Evolutionary conservation across 2,888 invertebrate species (phyloP).

Genomic region (Philaethria dido): DNA sequence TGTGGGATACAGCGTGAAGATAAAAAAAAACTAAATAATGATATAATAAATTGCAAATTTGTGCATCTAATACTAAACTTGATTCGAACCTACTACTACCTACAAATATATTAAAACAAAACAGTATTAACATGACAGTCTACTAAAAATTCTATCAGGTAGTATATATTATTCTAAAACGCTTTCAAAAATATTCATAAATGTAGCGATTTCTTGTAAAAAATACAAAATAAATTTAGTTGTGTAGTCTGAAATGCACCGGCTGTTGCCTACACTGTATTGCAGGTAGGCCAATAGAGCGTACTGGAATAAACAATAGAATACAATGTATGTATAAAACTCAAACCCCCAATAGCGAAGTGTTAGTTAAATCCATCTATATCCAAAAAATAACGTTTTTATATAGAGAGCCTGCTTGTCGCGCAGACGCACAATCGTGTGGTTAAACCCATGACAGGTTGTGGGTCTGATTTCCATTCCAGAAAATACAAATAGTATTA

Average conservation of each 20-base stretch:
- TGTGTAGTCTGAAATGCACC: constrained; percentile 18
- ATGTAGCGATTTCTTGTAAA: constrained; percentile 23
- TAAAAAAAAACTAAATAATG: too few relatives aligned
- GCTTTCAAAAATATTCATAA: constrained; percentile 9
- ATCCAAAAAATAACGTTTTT: not conserved
- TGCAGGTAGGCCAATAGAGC: not conserved
- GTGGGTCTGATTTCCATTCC: too few relatives aligned
- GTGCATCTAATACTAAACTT: not conserved
- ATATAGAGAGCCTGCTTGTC: too few relatives aligned
- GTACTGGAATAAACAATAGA: not conserved
- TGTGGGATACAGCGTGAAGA: not conserved
- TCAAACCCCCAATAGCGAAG: constrained; percentile 8
- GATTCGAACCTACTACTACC: not conserved
- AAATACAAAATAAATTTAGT: constrained; percentile 18
- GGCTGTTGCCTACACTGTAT: constrained; percentile 5
- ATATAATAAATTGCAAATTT: too few relatives aligned
- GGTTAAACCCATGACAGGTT: too few relatives aligned
- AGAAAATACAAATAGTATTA: too few relatives aligned
- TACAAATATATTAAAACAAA: too few relatives aligned
- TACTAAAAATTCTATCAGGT: constrained; percentile 15
- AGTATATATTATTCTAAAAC: constrained; percentile 15
- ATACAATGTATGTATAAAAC: constrained; percentile 2
- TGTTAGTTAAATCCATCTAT: constrained; percentile 6
- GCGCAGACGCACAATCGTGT: too few relatives aligned
- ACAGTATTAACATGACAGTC: not conserved